Base-by-base conservation (phyloP, 2,888 invertebrate species). In the Oscheius onirici region DNA sequence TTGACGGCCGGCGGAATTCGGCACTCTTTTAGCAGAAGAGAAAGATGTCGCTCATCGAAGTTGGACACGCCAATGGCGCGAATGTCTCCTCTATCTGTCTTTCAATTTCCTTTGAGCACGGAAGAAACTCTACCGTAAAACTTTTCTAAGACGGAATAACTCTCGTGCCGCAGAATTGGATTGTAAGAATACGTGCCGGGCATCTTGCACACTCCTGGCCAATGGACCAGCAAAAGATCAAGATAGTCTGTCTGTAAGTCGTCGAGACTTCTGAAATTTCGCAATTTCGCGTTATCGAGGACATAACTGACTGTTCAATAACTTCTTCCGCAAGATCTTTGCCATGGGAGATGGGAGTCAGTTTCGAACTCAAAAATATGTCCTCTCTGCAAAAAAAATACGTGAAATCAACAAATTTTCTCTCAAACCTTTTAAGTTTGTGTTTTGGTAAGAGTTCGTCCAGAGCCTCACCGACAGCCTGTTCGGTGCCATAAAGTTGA, bases 61-160 rank as follows among this genome's bases (percentile, higher is more conserved):
- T 94, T 94, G 0, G 93, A 93, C 0, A 94, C 93, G 0, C 94
- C 94, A 78, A 94, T 92, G 1, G 92, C 91, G 83, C 90, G 89
- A n/a, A 91, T 70, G 82, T 58, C 87, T 83, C 81, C 77, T 77
- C 84, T 74, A 24, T 78, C 78, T 80, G n/a, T n/a, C n/a, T n/a
- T n/a, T n/a, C n/a, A n/a, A n/a, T n/a, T n/a, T n/a, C n/a, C n/a
- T n/a, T n/a, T n/a, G n/a, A n/a, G n/a, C n/a, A n/a, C n/a, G n/a
- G n/a, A n/a, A n/a, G n/a, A n/a, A n/a, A n/a, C 28, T 24, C 51
- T 51, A 91, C 89, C 63, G 91, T 90, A 76, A 92, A 90, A 0
- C 69, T 91, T 89, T 6, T 91, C 91, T 83, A 94, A 88, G 13
- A 91, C 91, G 63, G 89, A 86, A 94, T 94, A 94, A 61, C 92